Percentiles rank a stretch among this genome's conserved stretches.
phyloP scores from a whole-genome alignment of 1,140 invertebrate species.

The Pissodes strobi region DNA sequence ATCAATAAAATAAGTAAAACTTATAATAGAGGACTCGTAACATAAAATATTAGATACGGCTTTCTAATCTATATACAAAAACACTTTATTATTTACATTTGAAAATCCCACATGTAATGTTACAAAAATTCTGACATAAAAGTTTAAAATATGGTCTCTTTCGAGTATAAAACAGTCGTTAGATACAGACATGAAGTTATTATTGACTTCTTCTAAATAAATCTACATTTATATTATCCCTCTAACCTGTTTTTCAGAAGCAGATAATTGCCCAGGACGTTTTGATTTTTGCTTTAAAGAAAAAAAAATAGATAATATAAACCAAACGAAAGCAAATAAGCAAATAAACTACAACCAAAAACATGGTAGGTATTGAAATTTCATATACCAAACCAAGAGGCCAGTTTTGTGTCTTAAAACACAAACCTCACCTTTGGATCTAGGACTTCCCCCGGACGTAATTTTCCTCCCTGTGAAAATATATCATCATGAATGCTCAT shows the following conservation, averaged over 20 bases:
- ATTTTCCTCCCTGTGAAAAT: constrained; percentile 60
- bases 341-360: constrained; percentile 39
- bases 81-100: constrained; percentile 45
- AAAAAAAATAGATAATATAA: constrained; percentile 34
- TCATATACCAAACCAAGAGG: constrained; percentile 49
- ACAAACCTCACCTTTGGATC: constrained; percentile 78
- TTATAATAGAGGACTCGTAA: constrained; percentile 13
- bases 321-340: constrained; percentile 37
- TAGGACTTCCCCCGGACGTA: constrained; percentile 78
- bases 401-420: constrained; percentile 66
- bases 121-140: constrained; percentile 23
- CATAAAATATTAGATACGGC: constrained; percentile 43
- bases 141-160: constrained; percentile 35
- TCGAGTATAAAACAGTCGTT: constrained; percentile 47
- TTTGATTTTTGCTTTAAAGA: constrained; percentile 57
- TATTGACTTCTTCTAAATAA: constrained; percentile 42
- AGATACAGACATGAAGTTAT: constrained; percentile 54
- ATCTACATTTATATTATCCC: constrained; percentile 40
- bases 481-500: constrained; percentile 8
- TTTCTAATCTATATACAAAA: constrained; percentile 45
- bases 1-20: too few relatives aligned
- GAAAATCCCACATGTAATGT: constrained; percentile 42
- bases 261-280: constrained; percentile 60
- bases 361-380: constrained; percentile 39
- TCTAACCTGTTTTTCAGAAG: constrained; percentile 60